These are phyloP conservation scores for Anaspis maculata DNA, from an alignment of 2,888 invertebrate species.

Conservation along the genomic window DNA sequence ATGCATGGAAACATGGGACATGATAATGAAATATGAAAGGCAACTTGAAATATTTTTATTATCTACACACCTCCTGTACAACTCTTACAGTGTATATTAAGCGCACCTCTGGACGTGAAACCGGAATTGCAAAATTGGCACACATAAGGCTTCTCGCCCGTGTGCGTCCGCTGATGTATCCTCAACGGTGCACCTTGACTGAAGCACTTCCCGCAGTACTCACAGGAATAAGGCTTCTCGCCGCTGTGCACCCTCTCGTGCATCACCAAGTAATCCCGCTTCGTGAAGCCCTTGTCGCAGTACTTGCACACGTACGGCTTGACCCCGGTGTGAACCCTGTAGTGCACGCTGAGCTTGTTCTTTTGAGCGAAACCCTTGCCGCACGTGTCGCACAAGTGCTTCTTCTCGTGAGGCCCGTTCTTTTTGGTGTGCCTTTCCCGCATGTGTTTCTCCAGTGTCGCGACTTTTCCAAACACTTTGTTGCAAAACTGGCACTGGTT, in stretches of 20 bases:
- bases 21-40: too few relatives aligned
- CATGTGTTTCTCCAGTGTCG: slow-evolving; percentile 42
- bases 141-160: slow-evolving; percentile 46
- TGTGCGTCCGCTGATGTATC: slow-evolving; percentile 54
- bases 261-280: slow-evolving; percentile 44
- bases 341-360: slow-evolving; percentile 32
- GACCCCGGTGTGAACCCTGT: slow-evolving; percentile 34
- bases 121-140: slow-evolving; percentile 50
- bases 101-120: slow-evolving; percentile 49
- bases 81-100: slow-evolving; percentile 47
- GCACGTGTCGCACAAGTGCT: slow-evolving; percentile 34
- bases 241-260: slow-evolving; percentile 56
- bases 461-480: slow-evolving; percentile 31
- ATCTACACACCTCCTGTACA: too few relatives aligned
- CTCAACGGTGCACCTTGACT: slow-evolving; percentile 53
- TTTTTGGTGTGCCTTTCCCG: slow-evolving; percentile 29
- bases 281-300: slow-evolving; percentile 35
- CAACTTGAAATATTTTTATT: too few relatives aligned
- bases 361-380: slow-evolving; percentile 33
- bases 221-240: slow-evolving; percentile 54
- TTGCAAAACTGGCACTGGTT: slow-evolving; percentile 33
- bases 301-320: slow-evolving; percentile 33
- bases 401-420: slow-evolving; percentile 25
- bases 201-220: slow-evolving; percentile 55
- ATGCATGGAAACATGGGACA: too few relatives aligned